Evolutionary conservation across 2,797 vertebrate genomes (phyloP), one percentile per base, ranked within the genome.

Genomic region (Anabas testudineus): DNA sequence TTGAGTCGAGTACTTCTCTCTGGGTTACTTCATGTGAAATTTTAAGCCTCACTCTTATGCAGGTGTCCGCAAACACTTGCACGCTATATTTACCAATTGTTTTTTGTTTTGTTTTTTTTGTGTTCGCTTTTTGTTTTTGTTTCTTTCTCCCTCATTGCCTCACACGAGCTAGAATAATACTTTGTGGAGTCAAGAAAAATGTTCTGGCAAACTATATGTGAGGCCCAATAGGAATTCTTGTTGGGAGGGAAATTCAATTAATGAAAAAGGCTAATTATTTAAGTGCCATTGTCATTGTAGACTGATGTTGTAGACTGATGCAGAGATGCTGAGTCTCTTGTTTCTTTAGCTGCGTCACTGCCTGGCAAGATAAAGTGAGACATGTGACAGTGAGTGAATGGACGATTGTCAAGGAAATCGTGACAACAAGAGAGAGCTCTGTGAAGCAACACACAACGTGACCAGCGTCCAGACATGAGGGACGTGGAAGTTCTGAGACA

Each of bases 321-420:
- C n/a, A n/a, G n/a, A n/a, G 15, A 49, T 39, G 61, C 16, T 51
- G 45, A 71, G 65, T 62, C 9, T 0, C 32, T 69, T 68, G 55
- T 73, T 80, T 76, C 78, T 79, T 41, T 61, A 70, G 62, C 81
- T 67, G 57, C 78, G 66, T 88, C 80, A 59, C 26, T 67, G 81
- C 72, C 80, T 89, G 85, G 79, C 61, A 32, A 79, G 64, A 76
- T 76, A 69, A 54, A 79, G 76, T 72, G 53, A 74, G 85, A 65
- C 88, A 88, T 86, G 88, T 91, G 90, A 91, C 82, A 18, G 47
- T 71, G 68, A 78, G 55, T 77, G 72, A 87, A 87, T 71, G 79
- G 45, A 62, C 82, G 73, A 85, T 89, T 91, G 91, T 90, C 3
- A 49, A 76, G 39, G 71, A 84, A 81, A 84, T 62, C 28, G 65